Base-by-base conservation (phyloP, 2,797 vertebrate genomes). In the Squalus acanthias region DNA sequence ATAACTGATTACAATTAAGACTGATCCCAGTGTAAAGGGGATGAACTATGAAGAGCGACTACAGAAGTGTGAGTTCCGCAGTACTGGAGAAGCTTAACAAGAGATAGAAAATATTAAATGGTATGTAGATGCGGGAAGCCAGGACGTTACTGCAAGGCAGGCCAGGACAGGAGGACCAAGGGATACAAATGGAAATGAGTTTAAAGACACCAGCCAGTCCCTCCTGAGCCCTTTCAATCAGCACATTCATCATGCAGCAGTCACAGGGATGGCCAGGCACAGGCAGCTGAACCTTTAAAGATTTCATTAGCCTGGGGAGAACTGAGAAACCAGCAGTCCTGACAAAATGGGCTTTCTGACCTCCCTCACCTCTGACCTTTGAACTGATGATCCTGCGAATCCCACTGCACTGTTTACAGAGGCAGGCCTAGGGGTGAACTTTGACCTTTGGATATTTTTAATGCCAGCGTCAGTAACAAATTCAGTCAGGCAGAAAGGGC, bases 351-450 rank as follows among this genome's bases (percentile, higher is more conserved):
- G 39, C 94, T 72, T 95, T 95, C 50, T 95, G 94, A 95, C 69
- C 70, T 95, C 22, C 50, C 50, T 95, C 94, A 95, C 94, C 70
- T 53, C 94, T 95, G 70, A 57, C 94, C 94, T 72, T 74, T 74
- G 94, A 95, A 57, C 94, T n/a, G 94, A 74, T 53, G 94, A 95
- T 95, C 94, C 94, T 33, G 70, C 70, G 4, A 95, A 74, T 95
- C 94, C 94, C 94, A 74, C 70, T 95, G 94, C 70, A 95, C 91
- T 93, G 91, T 93, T 93, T 93, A 93, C 22, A 93, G 91, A 93
- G 91, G 91, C 91, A 92, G 89, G 89, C 29, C n/a, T 60, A 92
- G 89, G 60, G 89, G 15, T 65, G n/a, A 93, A 93, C 91, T 93
- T 67, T 46, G 91, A 93, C 91, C 63, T 69, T 39, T 67, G 65